Evolutionary conservation across 2,888 invertebrate genomes (phyloP).

Genomic region (Ellobium chinense): DNA sequence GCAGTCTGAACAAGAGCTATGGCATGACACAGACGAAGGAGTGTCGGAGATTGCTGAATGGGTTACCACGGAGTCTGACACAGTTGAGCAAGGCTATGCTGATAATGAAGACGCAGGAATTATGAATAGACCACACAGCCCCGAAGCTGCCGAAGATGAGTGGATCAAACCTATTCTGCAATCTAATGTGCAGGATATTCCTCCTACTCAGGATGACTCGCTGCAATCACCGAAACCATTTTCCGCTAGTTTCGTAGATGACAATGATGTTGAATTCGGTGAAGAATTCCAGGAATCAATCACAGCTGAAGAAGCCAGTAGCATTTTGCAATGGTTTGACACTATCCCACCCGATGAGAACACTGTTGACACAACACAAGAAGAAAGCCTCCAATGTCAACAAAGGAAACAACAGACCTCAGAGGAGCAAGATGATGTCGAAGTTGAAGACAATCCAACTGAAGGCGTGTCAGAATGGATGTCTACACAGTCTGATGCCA

Average conservation of each 20-base stretch:
- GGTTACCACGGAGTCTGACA: neutral
- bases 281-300: neutral
- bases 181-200: neutral
- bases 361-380: neutral
- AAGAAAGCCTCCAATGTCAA: neutral
- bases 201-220: neutral
- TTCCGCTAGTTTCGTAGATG: constrained; percentile 1
- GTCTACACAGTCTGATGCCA: neutral
- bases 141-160: constrained; percentile 26
- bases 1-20: too few species aligned
- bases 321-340: neutral
- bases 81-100: neutral
- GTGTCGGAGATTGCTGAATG: too few species aligned
- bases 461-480: neutral
- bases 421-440: constrained; percentile 9
- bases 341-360: too few species aligned
- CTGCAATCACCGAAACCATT: neutral
- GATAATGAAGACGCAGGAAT: neutral
- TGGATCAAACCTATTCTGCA: constrained; percentile 13
- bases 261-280: constrained; percentile 23
- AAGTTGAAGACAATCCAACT: neutral
- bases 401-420: neutral
- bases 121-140: constrained; percentile 18
- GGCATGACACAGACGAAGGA: too few species aligned
- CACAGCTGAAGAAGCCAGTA: neutral